Evolutionary conservation across 2,888 invertebrate genomes (phyloP).

Genomic region (Autographa gamma): DNA sequence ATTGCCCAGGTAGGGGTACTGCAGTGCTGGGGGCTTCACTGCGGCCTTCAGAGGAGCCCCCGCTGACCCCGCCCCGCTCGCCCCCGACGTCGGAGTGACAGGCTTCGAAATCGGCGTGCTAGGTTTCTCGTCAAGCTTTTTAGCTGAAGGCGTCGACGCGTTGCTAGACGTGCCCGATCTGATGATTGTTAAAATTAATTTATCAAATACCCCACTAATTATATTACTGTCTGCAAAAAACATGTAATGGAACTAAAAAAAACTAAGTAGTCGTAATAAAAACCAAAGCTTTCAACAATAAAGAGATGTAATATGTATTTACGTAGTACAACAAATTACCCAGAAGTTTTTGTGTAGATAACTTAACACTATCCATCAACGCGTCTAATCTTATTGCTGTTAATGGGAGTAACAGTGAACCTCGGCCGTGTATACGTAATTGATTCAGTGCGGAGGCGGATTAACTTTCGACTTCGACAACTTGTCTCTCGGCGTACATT

Average conservation of each 20-base stretch:
- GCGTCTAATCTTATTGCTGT: conserved; percentile 79
- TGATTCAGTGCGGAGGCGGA: conserved; percentile 79
- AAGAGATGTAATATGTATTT: conserved; percentile 45
- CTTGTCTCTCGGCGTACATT: conserved; percentile 72
- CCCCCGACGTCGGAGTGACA: conserved; percentile 94
- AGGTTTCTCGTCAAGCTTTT: conserved; percentile 96
- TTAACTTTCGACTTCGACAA: conserved; percentile 75
- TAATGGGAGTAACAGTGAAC: conserved; percentile 75
- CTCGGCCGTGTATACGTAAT: conserved; percentile 74
- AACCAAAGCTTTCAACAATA: conserved; percentile 41
- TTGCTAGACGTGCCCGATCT: conserved; percentile 96
- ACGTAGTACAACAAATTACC: conserved; percentile 65
- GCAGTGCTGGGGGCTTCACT: conserved; percentile 89
- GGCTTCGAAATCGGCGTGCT: conserved; percentile 97
- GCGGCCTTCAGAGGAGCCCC: conserved; percentile 88
- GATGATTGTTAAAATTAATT: conserved; percentile 54
- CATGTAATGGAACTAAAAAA: conserved; percentile 35
- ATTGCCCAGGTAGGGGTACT: conserved; percentile 90
- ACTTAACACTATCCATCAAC: conserved; percentile 67
- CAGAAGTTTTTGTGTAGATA: conserved; percentile 73
- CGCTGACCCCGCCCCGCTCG: conserved; percentile 89
- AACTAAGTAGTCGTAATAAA: conserved; percentile 35
- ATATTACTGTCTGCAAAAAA: conserved; percentile 44
- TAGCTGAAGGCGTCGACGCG: conserved; percentile 96
- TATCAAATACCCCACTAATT: conserved; percentile 45